Conservation (phyloP, 1,140 invertebrate genomes). For the Protaetia brevitarsis region DNA sequence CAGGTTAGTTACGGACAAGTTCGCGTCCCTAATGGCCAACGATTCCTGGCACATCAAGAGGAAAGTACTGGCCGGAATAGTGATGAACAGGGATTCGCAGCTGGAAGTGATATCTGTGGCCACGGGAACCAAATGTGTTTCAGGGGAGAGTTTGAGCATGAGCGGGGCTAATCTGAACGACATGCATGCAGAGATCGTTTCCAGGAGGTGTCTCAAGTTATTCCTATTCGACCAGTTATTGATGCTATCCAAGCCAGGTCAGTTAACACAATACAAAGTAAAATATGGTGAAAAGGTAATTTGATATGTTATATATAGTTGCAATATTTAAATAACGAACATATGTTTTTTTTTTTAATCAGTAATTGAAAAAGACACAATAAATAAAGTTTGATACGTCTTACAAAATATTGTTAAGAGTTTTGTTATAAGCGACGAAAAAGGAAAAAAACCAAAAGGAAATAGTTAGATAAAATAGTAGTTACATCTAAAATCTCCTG, state of each 20-base stretch:
- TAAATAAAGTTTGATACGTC: no score
- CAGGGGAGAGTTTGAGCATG: conserved; percentile 84
- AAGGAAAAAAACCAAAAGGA: no score
- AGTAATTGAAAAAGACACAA: no score
- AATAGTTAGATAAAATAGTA: no score
- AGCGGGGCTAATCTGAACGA: conserved; percentile 84
- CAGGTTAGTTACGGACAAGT: conserved; percentile 77
- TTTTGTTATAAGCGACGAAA: no score
- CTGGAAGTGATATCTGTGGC: conserved; percentile 68
- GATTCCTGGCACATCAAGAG: conserved; percentile 72
- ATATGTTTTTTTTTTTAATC: no score
- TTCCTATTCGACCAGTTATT: conserved; percentile 77
- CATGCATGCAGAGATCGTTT: conserved; percentile 90
- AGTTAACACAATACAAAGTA: no score
- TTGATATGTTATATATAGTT: no score
- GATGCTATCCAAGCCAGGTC: conserved; percentile 53
- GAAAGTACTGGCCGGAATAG: conserved; percentile 89
- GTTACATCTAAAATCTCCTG: no score
- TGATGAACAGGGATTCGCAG: conserved; percentile 71
- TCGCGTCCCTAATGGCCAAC: conserved; percentile 69
- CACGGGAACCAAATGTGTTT: conserved; percentile 91
- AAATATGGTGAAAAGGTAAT: no score
- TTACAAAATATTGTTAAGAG: no score
- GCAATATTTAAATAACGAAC: no score
- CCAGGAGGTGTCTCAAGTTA: conserved; percentile 71